Base-by-base conservation (phyloP, 2,113 vertebrate genomes). In the Haemorhous mexicanus region DNA sequence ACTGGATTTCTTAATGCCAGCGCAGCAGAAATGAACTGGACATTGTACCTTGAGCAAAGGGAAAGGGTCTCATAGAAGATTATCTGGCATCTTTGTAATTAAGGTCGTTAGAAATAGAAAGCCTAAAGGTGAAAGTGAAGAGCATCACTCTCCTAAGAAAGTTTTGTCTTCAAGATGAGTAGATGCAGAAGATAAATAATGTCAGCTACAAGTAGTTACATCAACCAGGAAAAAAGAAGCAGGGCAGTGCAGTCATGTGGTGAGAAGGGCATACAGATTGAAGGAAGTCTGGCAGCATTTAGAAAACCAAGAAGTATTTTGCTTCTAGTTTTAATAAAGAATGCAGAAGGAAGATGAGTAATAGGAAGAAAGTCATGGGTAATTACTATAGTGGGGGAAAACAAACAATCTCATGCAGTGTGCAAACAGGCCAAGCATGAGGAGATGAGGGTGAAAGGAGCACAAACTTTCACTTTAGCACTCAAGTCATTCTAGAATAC, bases 341-440 rank as follows among this genome's bases (percentile, higher is more conserved):
- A 55, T 84, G 59, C n/a, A 67, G 52, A 80, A 58, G 33, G 46
- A 89, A 33, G 58, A 63, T 72, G 56, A 68, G 33, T 72, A 82
- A 84, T 2, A 2, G n/a, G 66, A 91, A 74, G 59, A 50, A 87
- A 89, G 15, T 74, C 3, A 6, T 8, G 11, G 41, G 9, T 58
- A 67, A 47, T 78, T 68, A 72, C 33, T 61, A 30, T 19, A 52
- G 35, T 13, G 35, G 22, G 17, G 21, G 28, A 37, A 89, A 91
- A 35, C 14, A 78, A 74, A 58, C 0, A 0, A 17, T 32, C 37
- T 85, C 0, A 0, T 43, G 47, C 68, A 44, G 43, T 72, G 24
- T 39, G 30, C 61, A 64, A 35, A 52, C 27, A 59, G 52, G 13
- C 30, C 39, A 44, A 9, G 61, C 15, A 5, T 52, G 28, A 59